Evolutionary conservation across 2,797 vertebrate species (phyloP).

Genomic region (Schizopygopsis pylzovi): DNA sequence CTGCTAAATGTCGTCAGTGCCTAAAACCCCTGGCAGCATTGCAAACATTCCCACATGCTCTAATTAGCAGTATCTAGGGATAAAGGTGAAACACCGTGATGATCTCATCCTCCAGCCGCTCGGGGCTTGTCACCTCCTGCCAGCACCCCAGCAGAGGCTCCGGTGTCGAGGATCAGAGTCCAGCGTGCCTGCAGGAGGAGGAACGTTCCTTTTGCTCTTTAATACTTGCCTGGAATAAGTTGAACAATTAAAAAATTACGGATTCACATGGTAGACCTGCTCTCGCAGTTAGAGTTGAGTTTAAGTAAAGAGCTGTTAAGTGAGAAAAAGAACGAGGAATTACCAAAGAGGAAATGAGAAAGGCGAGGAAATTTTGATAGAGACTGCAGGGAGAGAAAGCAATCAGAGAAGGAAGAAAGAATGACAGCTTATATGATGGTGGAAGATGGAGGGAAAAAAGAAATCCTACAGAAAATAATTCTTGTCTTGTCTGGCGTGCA

Average conservation of each 20-base stretch:
- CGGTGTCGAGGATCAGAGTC: constrained; percentile 46
- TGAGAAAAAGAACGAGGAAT: constrained; percentile 18
- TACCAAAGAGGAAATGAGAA: constrained; percentile 20
- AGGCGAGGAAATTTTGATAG: constrained; percentile 25
- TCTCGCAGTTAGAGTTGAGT: neutral
- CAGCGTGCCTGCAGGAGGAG: constrained; percentile 24
- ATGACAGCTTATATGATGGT: constrained; percentile 17
- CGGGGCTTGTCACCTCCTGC: constrained; percentile 58
- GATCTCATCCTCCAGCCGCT: constrained; percentile 60
- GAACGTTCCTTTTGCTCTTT: constrained; percentile 18
- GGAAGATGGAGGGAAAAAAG: neutral
- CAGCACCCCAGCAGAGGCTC: constrained; percentile 46
- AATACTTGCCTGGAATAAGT: neutral
- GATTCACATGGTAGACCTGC: neutral
- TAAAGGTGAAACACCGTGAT: constrained; percentile 57
- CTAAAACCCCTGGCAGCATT: constrained; percentile 43
- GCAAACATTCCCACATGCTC: constrained; percentile 51
- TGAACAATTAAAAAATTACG: neutral
- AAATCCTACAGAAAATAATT: constrained; percentile 23
- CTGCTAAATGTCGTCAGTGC: constrained; percentile 54
- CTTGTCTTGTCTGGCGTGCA: constrained; percentile 29
- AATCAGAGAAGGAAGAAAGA: constrained; percentile 3
- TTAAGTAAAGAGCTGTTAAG: neutral
- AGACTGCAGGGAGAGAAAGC: constrained; percentile 28
- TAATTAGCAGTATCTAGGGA: constrained; percentile 58